phyloP scores from a whole-genome alignment of 2,797 vertebrate species.

The Chaetodon trifasciatus region DNA sequence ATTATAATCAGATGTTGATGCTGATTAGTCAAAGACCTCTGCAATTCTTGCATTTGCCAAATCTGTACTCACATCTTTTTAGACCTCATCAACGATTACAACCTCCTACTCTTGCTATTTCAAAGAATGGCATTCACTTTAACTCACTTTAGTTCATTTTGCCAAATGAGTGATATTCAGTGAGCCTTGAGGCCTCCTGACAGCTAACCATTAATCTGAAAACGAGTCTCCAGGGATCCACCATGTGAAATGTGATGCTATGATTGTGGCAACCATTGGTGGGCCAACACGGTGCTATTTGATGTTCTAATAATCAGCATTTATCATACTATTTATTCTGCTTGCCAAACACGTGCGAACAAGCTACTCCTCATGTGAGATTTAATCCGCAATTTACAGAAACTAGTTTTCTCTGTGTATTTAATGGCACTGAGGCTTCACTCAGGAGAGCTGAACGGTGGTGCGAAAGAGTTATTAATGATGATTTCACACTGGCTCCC shows the following conservation, averaged over 20 bases:
- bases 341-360: conserved; percentile 76
- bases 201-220: conserved; percentile 50
- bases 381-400: conserved; percentile 1
- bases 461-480: not conserved
- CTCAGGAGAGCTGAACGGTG: conserved; percentile 43
- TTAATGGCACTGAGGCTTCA: conserved; percentile 20
- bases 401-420: conserved; percentile 28
- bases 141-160: conserved; percentile 38
- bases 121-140: conserved; percentile 15
- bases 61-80: conserved; percentile 48
- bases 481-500: conserved; percentile 7
- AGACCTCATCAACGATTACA: conserved; percentile 41
- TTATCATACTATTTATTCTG: conserved; percentile 74
- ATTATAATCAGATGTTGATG: conserved; percentile 42
- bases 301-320: conserved; percentile 70
- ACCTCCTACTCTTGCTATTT: conserved; percentile 58
- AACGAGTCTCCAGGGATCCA: conserved; percentile 59
- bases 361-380: conserved; percentile 62
- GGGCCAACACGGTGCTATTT: conserved; percentile 78
- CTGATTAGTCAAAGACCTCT: conserved; percentile 45
- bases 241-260: conserved; percentile 65
- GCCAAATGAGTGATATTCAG: conserved; percentile 57
- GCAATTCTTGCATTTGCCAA: conserved; percentile 71
- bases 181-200: conserved; percentile 24
- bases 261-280: conserved; percentile 50